Conservation (phyloP, 2,888 invertebrate species). For the Megaustenia siamemsis region DNA sequence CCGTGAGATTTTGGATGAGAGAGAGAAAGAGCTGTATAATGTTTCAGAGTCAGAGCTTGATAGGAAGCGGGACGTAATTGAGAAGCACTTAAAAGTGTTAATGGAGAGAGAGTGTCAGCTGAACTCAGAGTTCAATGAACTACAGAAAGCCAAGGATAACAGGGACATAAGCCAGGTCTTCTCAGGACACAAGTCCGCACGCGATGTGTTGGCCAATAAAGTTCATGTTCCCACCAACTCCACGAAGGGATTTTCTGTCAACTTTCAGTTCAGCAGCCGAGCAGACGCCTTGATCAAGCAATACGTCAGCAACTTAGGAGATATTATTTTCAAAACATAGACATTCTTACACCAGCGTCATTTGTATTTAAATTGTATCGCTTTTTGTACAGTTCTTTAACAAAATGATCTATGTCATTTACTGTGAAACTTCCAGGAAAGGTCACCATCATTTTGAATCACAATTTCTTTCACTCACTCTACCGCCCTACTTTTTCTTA, state of each 20-base stretch:
- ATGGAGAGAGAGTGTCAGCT: conserved; percentile 64
- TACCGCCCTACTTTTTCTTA: no score
- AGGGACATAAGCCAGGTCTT: conserved; percentile 72
- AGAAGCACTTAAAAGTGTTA: conserved; percentile 67
- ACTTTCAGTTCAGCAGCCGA: conserved; percentile 72
- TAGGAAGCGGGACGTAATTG: conserved; percentile 67
- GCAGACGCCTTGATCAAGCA: conserved; percentile 67
- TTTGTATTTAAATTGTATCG: neutral
- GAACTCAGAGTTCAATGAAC: conserved; percentile 64
- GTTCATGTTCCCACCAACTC: conserved; percentile 69
- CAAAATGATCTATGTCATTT: neutral
- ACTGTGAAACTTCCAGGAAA: no score
- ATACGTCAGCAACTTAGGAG: conserved; percentile 69
- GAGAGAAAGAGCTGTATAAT: conserved; percentile 71
- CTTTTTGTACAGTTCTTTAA: neutral
- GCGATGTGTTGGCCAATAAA: conserved; percentile 66
- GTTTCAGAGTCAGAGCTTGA: conserved; percentile 71
- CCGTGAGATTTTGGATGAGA: conserved; percentile 69
- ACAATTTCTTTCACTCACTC: no score
- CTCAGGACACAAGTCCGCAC: conserved; percentile 68
- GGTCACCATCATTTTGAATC: no score
- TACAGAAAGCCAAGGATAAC: conserved; percentile 67
- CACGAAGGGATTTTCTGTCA: conserved; percentile 71
- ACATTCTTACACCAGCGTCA: neutral
- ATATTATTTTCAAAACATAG: conserved; percentile 63